These are phyloP conservation scores for Drosophila lini DNA, from an alignment of 1,140 invertebrate species.

Conservation along the genomic window DNA sequence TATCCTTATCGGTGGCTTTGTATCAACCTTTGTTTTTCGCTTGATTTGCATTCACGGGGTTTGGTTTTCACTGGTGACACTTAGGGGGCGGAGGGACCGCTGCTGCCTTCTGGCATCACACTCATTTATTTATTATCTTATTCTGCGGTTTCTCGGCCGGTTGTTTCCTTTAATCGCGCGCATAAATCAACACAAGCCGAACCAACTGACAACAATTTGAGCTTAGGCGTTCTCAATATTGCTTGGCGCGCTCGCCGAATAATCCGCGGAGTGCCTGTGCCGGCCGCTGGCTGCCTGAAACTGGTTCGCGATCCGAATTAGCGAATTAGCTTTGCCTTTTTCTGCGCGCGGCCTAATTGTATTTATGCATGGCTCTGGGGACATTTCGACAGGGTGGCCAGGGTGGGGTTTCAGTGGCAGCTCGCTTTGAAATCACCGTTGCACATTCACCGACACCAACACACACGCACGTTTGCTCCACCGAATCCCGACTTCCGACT, in stretches of 20 bases:
- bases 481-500: constrained; percentile 27
- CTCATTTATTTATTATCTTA: constrained; percentile 55
- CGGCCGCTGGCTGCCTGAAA: constrained; percentile 49
- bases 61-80: constrained; percentile 40
- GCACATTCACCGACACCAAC: constrained; percentile 55
- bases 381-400: constrained; percentile 25
- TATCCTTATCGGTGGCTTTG: constrained; percentile 39
- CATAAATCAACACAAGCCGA: constrained; percentile 66
- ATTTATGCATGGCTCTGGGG: constrained; percentile 40
- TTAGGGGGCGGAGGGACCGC: constrained; percentile 7
- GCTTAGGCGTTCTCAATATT: constrained; percentile 59
- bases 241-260: constrained; percentile 26
- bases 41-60: constrained; percentile 53
- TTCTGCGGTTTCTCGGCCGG: constrained; percentile 29
- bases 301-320: constrained; percentile 64
- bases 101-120: constrained; percentile 47
- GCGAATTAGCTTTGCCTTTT: constrained; percentile 54
- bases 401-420: constrained; percentile 23
- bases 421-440: constrained; percentile 70
- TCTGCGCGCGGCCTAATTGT: constrained; percentile 39
- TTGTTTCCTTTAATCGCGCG: constrained; percentile 70
- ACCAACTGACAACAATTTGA: constrained; percentile 55
- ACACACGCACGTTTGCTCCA: constrained; percentile 7
- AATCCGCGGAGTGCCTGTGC: constrained; percentile 38
- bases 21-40: constrained; percentile 49